phyloP scores from a whole-genome alignment of 1,140 invertebrate genomes.

The Dinoponera quadriceps region DNA sequence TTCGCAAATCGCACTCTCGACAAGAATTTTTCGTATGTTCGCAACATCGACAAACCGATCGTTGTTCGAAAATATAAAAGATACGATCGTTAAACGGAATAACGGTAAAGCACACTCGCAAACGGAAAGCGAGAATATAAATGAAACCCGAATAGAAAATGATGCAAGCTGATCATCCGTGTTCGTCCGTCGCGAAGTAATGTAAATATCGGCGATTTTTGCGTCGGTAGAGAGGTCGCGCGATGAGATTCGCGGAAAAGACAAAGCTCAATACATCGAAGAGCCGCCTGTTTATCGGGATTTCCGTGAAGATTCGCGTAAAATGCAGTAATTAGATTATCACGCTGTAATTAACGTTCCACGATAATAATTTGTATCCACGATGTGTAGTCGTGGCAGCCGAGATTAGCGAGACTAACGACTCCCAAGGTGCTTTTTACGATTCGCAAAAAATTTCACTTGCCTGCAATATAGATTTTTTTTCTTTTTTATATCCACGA shows the following conservation, averaged over 20 bases:
- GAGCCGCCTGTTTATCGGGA: slow-evolving; percentile 24
- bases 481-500: background rate
- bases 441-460: slow-evolving; percentile 26
- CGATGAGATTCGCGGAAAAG: slow-evolving; percentile 18
- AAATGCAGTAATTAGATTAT: slow-evolving; percentile 29
- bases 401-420: slow-evolving; percentile 51
- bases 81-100: background rate
- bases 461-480: background rate
- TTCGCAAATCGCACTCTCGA: background rate
- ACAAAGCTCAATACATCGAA: slow-evolving; percentile 1
- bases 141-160: background rate
- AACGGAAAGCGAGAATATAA: background rate
- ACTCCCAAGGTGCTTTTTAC: background rate
- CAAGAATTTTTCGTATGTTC: slow-evolving; percentile 6
- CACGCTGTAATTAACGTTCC: slow-evolving; percentile 38
- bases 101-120: too few species aligned
- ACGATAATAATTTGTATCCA: slow-evolving; percentile 26
- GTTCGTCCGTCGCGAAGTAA: background rate
- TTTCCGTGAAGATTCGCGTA: slow-evolving; percentile 10
- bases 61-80: background rate
- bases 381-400: background rate
- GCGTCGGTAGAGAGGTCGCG: background rate
- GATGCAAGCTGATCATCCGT: background rate
- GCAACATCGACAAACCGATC: background rate
- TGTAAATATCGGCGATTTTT: slow-evolving; percentile 17